Conservation (phyloP, 2,888 invertebrate genomes). For the Muschampia plurimacula region DNA sequence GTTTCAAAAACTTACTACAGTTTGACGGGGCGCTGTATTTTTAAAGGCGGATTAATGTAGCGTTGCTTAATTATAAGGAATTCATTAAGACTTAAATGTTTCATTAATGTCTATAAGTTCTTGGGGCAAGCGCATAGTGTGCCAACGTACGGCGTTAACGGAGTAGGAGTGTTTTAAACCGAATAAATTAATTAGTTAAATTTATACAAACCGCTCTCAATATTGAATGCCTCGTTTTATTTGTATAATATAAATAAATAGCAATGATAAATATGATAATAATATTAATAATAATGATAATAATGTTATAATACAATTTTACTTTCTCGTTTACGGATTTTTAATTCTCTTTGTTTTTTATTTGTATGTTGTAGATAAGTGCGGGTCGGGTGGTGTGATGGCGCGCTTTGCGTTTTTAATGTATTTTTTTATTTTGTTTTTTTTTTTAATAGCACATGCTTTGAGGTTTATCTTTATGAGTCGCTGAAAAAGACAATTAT, state of each 20-base stretch:
- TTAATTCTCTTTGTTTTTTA: constrained; percentile 51
- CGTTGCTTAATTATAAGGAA: constrained; percentile 35
- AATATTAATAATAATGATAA: constrained; percentile 20
- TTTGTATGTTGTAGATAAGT: constrained; percentile 62
- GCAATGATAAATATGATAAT: constrained; percentile 9
- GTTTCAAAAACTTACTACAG: constrained; percentile 11
- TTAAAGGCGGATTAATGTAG: constrained; percentile 16
- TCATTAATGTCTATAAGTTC: constrained; percentile 25
- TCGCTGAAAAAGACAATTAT: constrained; percentile 54
- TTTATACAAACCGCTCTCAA: constrained; percentile 51
- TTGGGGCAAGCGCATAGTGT: constrained; percentile 40
- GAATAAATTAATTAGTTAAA: constrained; percentile 49
- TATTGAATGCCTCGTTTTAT: constrained; percentile 49
- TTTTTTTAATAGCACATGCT: constrained; percentile 42
- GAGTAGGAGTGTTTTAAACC: constrained; percentile 25
- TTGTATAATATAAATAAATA: constrained; percentile 53
- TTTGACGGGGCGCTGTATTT: constrained; percentile 19
- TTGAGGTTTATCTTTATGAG: background rate
- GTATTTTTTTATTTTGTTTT: constrained; percentile 48
- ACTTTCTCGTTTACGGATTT: constrained; percentile 51
- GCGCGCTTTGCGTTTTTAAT: constrained; percentile 42
- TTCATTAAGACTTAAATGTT: constrained; percentile 40
- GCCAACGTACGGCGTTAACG: constrained; percentile 43
- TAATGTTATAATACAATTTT: constrained; percentile 46
- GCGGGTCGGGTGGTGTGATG: constrained; percentile 52